These are phyloP conservation scores for Scaptomyza cyrtandrae DNA, from an alignment of 2,888 invertebrate species.

Conservation along the genomic window DNA sequence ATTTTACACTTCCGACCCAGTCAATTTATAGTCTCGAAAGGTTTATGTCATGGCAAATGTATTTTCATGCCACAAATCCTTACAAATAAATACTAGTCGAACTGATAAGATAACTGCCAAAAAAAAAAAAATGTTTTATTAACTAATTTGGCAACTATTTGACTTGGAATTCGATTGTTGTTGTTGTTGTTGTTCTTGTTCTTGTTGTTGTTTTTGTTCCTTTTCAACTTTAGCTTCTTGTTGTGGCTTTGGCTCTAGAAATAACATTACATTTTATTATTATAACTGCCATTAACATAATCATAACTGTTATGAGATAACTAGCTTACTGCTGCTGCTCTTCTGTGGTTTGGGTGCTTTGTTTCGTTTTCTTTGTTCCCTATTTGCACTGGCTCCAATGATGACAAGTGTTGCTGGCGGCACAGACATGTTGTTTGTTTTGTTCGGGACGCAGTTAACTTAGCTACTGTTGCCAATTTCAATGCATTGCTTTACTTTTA, in stretches of 20 bases:
- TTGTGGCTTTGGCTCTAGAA: conserved; percentile 27
- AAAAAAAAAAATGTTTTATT: conserved; percentile 21
- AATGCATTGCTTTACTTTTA: conserved; percentile 48
- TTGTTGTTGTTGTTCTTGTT: conserved; percentile 1
- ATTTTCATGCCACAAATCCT: conserved; percentile 70
- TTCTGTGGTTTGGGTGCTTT: conserved; percentile 1
- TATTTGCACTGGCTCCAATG: conserved; percentile 51
- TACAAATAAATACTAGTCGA: conserved; percentile 24
- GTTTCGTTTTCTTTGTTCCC: conserved; percentile 30
- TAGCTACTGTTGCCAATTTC: conserved; percentile 38
- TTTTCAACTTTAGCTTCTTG: conserved; percentile 16
- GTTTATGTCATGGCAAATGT: conserved; percentile 73
- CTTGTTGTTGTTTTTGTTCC: conserved; percentile 3
- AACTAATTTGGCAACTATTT: conserved; percentile 64
- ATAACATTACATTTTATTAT: conserved; percentile 9
- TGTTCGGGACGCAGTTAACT: conserved; percentile 16
- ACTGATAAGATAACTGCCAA: conserved; percentile 61
- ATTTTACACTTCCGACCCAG: conserved; percentile 23
- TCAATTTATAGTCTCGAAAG: conserved; percentile 57
- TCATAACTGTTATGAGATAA: neutral
- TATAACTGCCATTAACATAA: neutral
- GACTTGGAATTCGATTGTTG: conserved; percentile 40
- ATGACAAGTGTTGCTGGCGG: conserved; percentile 63
- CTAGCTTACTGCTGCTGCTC: conserved; percentile 18
- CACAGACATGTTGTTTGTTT: conserved; percentile 53